These are phyloP conservation scores for Ivindomyrus marchei DNA, from an alignment of 2,113 vertebrate genomes.

Conservation along the genomic window DNA sequence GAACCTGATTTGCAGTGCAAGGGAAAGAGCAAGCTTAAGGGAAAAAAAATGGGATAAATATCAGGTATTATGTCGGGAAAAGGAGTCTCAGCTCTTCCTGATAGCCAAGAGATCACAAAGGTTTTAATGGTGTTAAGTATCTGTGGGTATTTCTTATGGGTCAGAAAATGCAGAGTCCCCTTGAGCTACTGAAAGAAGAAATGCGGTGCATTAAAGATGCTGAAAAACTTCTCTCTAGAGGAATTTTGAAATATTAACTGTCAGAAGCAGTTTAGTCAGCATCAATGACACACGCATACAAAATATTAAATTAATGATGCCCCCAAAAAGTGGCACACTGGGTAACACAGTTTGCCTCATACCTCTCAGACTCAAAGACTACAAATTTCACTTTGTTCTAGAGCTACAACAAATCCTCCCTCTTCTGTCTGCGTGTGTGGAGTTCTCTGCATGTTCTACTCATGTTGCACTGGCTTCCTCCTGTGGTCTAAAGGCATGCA, in stretches of 20 bases:
- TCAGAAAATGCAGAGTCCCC: background rate
- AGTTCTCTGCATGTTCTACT: background rate
- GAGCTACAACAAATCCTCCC: background rate
- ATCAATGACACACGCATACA: background rate
- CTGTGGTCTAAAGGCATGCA: background rate
- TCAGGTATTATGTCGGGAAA: background rate
- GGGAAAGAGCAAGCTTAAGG: background rate
- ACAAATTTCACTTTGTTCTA: background rate
- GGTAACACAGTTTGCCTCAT: background rate
- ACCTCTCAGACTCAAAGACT: background rate
- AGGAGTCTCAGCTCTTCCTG: background rate
- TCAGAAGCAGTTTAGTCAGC: background rate
- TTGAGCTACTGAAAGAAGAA: background rate
- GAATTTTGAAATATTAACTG: background rate
- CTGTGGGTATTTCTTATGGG: background rate
- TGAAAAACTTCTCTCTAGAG: background rate
- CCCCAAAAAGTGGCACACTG: background rate
- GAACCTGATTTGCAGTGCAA: background rate
- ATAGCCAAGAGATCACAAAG: background rate
- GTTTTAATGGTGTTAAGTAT: background rate
- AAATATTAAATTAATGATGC: background rate
- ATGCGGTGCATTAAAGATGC: background rate
- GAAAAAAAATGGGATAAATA: background rate
- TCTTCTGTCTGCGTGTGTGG: background rate
- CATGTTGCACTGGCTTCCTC: background rate